Percentiles rank a stretch among this genome's conserved stretches.
Evolutionary conservation across 2,888 invertebrate genomes (phyloP).

Genomic region (Nomada fucata): DNA sequence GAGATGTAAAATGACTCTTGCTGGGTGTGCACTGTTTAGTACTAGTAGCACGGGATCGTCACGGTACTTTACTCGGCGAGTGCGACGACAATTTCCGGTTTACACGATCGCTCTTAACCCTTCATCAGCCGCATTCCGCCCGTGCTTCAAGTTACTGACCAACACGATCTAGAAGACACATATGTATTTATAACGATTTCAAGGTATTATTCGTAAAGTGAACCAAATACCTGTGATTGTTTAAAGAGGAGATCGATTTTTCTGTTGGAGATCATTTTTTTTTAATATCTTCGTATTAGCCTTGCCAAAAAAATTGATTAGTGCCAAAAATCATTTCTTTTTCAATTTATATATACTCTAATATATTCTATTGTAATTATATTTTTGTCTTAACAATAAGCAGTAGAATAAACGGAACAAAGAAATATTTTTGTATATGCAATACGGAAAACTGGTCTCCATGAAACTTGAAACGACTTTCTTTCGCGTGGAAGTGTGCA

Average conservation of each 20-base stretch:
- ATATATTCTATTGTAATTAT: too few species aligned
- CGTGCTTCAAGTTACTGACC: slow-evolving; percentile 51
- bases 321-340: too few species aligned
- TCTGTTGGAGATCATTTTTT: neutral
- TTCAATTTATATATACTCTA: too few species aligned
- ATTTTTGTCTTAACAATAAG: too few species aligned
- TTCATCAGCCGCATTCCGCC: slow-evolving; percentile 63
- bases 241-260: neutral
- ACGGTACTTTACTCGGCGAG: slow-evolving; percentile 54
- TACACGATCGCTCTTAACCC: slow-evolving; percentile 65
- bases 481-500: slow-evolving; percentile 18
- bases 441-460: slow-evolving; percentile 24
- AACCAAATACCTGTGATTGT: neutral
- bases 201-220: neutral
- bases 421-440: slow-evolving; percentile 9
- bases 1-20: slow-evolving; percentile 13
- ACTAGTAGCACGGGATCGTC: slow-evolving; percentile 59
- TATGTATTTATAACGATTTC: slow-evolving; percentile 32
- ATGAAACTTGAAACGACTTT: slow-evolving; percentile 17
- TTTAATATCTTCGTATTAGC: neutral
- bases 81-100: slow-evolving; percentile 63
- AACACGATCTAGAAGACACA: slow-evolving; percentile 43
- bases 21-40: slow-evolving; percentile 32
- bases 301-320: too few species aligned
- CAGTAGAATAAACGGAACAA: too few species aligned